These are phyloP conservation scores for Limnothrissa miodon DNA, from an alignment of 2,113 vertebrate species.

Conservation along the genomic window DNA sequence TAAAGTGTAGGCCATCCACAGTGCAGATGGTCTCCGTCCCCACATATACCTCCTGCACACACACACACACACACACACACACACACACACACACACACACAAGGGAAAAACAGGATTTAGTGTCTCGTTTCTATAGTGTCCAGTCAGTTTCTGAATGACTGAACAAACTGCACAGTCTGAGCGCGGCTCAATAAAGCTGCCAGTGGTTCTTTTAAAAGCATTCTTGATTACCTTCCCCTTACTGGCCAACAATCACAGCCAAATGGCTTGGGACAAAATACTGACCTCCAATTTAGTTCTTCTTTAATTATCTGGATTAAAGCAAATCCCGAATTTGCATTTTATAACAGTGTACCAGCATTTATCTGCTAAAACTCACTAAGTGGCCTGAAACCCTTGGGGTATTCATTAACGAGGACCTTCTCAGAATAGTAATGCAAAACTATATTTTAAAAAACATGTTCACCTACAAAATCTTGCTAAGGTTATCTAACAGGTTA, in stretches of 20 bases:
- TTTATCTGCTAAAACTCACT: background rate
- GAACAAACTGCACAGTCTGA: background rate
- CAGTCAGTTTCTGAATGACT: background rate
- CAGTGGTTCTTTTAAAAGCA: background rate
- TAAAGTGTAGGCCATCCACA: conserved; percentile 97
- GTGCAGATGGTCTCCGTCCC: conserved; percentile 98
- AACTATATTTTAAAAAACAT: too few relatives aligned
- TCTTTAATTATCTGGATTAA: background rate
- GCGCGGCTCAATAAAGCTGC: background rate
- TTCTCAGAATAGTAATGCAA: too few relatives aligned
- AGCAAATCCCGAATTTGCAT: background rate
- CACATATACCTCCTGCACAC: conserved; percentile 91
- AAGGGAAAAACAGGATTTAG: background rate
- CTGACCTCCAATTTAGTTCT: background rate
- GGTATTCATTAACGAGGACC: too few relatives aligned
- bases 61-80: background rate
- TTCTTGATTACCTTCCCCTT: conserved; percentile 1
- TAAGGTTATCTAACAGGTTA: too few relatives aligned
- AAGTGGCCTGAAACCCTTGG: too few relatives aligned
- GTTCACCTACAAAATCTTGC: too few relatives aligned
- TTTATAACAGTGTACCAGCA: background rate
- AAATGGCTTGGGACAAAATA: background rate
- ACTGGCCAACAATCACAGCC: conserved; percentile 5
- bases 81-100: background rate
- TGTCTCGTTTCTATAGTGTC: background rate